These are phyloP conservation scores for Clarias pachynema DNA, from an alignment of 2,797 vertebrate species.

Conservation along the genomic window DNA sequence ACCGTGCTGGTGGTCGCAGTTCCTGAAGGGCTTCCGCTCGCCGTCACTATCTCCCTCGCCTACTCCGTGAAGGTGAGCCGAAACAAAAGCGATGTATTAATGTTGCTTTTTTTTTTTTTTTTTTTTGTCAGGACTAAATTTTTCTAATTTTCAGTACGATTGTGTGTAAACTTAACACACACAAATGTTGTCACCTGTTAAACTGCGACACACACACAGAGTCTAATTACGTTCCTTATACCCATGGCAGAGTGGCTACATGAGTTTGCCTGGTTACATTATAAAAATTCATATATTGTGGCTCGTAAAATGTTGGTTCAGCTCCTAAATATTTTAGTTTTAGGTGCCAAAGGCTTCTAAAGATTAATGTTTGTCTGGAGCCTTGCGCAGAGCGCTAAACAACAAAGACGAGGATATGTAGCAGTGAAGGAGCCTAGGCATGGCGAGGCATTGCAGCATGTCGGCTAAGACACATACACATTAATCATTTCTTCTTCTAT, in stretches of 20 bases:
- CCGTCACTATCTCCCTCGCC: constrained; percentile 95
- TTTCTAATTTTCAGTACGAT: background rate
- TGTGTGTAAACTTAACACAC: background rate
- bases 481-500: background rate
- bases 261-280: too few species aligned
- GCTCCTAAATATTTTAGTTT: too few species aligned
- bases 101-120: too few species aligned
- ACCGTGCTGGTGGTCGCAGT: constrained; percentile 96
- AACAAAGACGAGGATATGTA: background rate
- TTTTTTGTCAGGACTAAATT: background rate
- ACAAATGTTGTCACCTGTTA: background rate
- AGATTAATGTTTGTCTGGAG: too few species aligned
- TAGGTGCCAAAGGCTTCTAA: too few species aligned
- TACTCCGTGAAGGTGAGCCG: constrained; percentile 93
- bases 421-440: background rate
- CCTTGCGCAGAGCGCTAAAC: background rate
- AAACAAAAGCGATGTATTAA: too few species aligned
- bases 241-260: too few species aligned
- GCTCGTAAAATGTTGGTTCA: too few species aligned
- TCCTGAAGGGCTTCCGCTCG: constrained; percentile 92
- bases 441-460: background rate
- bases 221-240: too few species aligned
- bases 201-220: background rate
- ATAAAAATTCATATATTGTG: too few species aligned
- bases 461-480: background rate